Conservation (phyloP, 2,888 invertebrate species). For the Diachrysia chrysitis region DNA sequence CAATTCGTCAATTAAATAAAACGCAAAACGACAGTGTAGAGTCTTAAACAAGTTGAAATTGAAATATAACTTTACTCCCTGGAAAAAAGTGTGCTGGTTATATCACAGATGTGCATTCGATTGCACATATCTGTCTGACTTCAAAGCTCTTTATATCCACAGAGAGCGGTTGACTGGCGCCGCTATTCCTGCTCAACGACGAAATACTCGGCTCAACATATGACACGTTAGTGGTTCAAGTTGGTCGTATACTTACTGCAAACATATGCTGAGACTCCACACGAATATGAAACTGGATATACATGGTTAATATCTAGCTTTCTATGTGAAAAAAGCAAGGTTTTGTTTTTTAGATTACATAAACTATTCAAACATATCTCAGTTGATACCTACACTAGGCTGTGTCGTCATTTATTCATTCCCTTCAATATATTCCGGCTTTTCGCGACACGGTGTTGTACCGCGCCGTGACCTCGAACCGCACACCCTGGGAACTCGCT, state of each 20-base stretch:
- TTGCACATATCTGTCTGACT: neutral
- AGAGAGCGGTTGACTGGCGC: neutral
- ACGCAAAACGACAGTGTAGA: no score
- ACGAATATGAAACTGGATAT: neutral
- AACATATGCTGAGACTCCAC: neutral
- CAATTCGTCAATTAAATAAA: no score
- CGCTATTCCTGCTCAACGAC: neutral
- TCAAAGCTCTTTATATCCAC: neutral
- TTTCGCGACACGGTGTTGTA: constrained; percentile 28
- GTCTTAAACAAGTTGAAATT: no score
- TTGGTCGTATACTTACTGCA: neutral
- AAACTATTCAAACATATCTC: neutral
- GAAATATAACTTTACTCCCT: neutral
- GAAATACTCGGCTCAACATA: neutral
- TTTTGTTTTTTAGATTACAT: neutral
- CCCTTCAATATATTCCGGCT: constrained; percentile 27
- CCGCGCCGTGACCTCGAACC: constrained; percentile 40
- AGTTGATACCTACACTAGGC: neutral
- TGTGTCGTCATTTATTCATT: constrained; percentile 39
- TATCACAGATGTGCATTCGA: neutral
- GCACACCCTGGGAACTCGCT: constrained; percentile 40
- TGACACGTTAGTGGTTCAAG: neutral
- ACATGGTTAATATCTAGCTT: neutral
- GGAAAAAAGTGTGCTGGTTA: neutral
- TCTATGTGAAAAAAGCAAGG: neutral